phyloP scores from a whole-genome alignment of 1,140 invertebrate species.

The Aphis gossypii region DNA sequence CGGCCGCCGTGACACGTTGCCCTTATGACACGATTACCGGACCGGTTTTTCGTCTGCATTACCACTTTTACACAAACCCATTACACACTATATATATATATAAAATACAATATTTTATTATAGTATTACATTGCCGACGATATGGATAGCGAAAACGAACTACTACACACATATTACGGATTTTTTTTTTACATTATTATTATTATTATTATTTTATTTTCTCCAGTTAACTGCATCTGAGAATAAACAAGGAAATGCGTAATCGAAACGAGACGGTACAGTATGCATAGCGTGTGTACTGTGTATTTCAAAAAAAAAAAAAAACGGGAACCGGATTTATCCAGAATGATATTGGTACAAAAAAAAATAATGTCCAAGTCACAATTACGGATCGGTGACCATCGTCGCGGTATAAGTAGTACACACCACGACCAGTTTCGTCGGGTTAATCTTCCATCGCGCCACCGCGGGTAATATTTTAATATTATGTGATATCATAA shows the following conservation, averaged over 20 bases:
- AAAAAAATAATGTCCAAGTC: background rate
- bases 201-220: background rate
- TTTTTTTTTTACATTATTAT: background rate
- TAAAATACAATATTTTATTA: background rate
- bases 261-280: background rate
- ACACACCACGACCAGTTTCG: background rate
- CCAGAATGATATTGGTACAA: background rate
- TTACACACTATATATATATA: background rate
- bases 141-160: background rate
- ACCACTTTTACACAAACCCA: conserved; percentile 1
- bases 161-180: background rate
- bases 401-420: background rate
- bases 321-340: background rate
- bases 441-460: background rate
- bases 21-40: conserved; percentile 56
- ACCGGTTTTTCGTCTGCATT: conserved; percentile 51
- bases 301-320: background rate
- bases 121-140: background rate
- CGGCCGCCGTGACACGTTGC: conserved; percentile 41
- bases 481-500: background rate
- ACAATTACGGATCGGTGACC: background rate
- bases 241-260: background rate
- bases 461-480: background rate
- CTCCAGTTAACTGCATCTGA: background rate
- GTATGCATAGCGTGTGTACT: background rate